phyloP scores from a whole-genome alignment of 2,888 invertebrate species.

The Hirudinaria manillensis region DNA sequence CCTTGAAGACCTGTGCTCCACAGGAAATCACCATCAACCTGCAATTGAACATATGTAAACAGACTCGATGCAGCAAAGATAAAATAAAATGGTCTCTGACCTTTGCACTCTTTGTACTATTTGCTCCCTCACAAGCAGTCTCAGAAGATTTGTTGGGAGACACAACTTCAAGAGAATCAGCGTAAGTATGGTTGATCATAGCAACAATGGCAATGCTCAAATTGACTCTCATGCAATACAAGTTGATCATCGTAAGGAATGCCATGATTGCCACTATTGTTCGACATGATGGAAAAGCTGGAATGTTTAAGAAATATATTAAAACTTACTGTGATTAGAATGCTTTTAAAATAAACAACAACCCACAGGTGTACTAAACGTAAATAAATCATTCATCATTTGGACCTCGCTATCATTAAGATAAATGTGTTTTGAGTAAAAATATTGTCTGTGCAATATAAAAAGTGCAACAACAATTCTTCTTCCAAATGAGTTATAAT shows the following conservation, averaged over 20 bases:
- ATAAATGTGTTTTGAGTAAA: too few species aligned
- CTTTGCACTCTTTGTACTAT: background rate
- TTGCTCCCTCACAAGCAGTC: background rate
- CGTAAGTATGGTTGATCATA: conserved; percentile 37
- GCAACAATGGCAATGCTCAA: conserved; percentile 39
- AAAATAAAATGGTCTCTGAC: background rate
- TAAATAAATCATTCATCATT: too few species aligned
- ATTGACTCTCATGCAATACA: conserved; percentile 38
- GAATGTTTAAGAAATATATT: background rate
- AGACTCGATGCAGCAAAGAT: background rate
- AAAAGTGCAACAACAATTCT: too few species aligned
- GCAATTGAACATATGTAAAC: background rate
- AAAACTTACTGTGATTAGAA: too few species aligned
- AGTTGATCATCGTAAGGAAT: conserved; percentile 38
- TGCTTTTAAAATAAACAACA: too few species aligned
- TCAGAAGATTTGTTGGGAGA: background rate
- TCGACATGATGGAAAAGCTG: conserved; percentile 38
- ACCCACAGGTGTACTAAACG: too few species aligned
- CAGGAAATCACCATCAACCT: conserved; percentile 32
- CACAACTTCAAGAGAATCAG: background rate
- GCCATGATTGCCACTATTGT: conserved; percentile 33
- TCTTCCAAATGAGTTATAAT: too few species aligned
- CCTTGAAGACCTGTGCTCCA: conserved; percentile 35
- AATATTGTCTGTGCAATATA: too few species aligned
- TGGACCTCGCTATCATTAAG: too few species aligned